phyloP scores from a whole-genome alignment of 1,140 invertebrate species.

The Coenobita brevimanus region DNA sequence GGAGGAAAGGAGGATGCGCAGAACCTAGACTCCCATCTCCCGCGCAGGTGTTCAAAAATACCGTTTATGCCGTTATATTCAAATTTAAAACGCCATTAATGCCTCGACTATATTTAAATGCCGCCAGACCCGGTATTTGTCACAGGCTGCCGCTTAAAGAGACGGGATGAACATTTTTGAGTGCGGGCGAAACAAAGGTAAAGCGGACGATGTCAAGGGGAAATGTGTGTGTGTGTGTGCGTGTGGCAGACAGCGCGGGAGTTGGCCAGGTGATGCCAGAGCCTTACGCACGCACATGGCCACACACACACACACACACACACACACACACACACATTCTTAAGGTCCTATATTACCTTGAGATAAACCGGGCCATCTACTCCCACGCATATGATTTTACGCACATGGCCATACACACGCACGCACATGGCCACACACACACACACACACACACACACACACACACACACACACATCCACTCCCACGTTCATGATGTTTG shows the following conservation, averaged over 20 bases:
- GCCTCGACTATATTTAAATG: background rate
- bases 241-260: conserved; percentile 19
- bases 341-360: too few relatives aligned
- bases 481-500: too few relatives aligned
- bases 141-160: background rate
- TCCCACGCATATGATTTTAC: too few relatives aligned
- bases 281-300: background rate
- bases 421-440: background rate
- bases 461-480: conserved; percentile 22
- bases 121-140: background rate
- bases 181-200: conserved; percentile 32
- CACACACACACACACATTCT: background rate
- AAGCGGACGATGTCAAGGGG: conserved; percentile 29
- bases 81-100: background rate
- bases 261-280: conserved; percentile 51
- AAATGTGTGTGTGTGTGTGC: conserved; percentile 29
- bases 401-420: too few relatives aligned
- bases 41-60: background rate
- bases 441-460: conserved; percentile 1
- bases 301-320: conserved; percentile 30
- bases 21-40: too few relatives aligned
- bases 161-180: background rate
- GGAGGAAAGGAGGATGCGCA: too few relatives aligned
- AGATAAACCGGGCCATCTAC: too few relatives aligned
- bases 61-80: background rate